These are phyloP conservation scores for Lysandra coridon DNA, from an alignment of 2,888 invertebrate species.

Conservation along the genomic window DNA sequence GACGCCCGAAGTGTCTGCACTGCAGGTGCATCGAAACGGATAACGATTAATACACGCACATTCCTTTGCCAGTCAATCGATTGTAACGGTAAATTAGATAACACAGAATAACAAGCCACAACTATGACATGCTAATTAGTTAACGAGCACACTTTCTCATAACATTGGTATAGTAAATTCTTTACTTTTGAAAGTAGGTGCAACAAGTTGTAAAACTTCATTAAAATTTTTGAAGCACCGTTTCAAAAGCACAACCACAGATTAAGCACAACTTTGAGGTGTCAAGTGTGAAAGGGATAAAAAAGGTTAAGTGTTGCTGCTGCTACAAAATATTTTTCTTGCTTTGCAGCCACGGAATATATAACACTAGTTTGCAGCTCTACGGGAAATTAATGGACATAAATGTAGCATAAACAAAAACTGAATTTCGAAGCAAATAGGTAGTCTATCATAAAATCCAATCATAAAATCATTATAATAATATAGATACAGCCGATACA, in stretches of 20 bases:
- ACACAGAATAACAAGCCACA: conserved; percentile 50
- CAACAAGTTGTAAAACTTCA: conserved; percentile 45
- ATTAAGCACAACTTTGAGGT: conserved; percentile 21
- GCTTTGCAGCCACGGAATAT: too few relatives aligned
- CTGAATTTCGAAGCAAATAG: too few relatives aligned
- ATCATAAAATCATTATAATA: too few relatives aligned
- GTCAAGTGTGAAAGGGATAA: conserved; percentile 37
- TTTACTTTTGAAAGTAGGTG: conserved; percentile 69
- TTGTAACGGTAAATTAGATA: conserved; percentile 68
- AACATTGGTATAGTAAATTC: conserved; percentile 54
- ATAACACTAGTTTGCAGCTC: too few relatives aligned
- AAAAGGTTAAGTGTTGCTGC: conserved; percentile 7
- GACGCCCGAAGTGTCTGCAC: conserved; percentile 49
- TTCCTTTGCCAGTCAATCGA: conserved; percentile 56
- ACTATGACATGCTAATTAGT: conserved; percentile 54
- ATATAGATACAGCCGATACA: too few relatives aligned
- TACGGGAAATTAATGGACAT: background rate
- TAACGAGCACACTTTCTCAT: conserved; percentile 66
- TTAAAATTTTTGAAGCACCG: conserved; percentile 36
- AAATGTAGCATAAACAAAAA: too few relatives aligned
- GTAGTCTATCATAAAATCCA: too few relatives aligned
- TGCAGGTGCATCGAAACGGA: conserved; percentile 76
- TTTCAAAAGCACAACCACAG: conserved; percentile 18
- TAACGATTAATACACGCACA: conserved; percentile 55
- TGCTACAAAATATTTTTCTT: background rate